These are phyloP conservation scores for Petrolisthes manimaculis DNA, from an alignment of 2,888 invertebrate genomes.

Conservation along the genomic window DNA sequence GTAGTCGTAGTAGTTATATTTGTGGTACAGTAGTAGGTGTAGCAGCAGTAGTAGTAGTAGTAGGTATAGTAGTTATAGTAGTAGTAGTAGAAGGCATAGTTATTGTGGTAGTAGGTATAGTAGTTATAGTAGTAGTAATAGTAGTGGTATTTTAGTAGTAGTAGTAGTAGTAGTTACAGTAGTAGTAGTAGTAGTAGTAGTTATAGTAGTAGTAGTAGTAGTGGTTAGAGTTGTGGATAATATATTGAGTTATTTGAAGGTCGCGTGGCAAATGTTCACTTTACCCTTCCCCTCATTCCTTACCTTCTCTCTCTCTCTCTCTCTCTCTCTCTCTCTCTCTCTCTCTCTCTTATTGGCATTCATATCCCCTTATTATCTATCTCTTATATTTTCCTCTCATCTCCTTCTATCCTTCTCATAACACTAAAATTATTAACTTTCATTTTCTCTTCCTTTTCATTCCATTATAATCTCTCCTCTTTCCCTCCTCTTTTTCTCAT, in stretches of 20 bases:
- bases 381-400: not conserved
- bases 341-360: not conserved
- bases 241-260: conserved; percentile 13
- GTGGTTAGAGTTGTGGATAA: not conserved
- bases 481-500: not conserved
- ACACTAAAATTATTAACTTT: not conserved
- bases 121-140: not conserved
- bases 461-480: not conserved
- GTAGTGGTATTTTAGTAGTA: not conserved
- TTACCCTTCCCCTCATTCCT: not conserved
- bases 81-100: too few species aligned
- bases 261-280: not conserved
- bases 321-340: not conserved
- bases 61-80: too few species aligned
- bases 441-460: not conserved
- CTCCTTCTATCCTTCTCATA: not conserved
- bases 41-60: not conserved
- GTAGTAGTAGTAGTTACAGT: not conserved
- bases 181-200: conserved; percentile 3
- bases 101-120: not conserved
- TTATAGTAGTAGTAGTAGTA: conserved; percentile 12
- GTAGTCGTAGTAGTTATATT: not conserved
- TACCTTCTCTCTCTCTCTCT: not conserved
- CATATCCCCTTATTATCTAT: not conserved
- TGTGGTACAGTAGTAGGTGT: not conserved